These are phyloP conservation scores for Danio choprae DNA, from an alignment of 2,797 vertebrate species.

Conservation along the genomic window DNA sequence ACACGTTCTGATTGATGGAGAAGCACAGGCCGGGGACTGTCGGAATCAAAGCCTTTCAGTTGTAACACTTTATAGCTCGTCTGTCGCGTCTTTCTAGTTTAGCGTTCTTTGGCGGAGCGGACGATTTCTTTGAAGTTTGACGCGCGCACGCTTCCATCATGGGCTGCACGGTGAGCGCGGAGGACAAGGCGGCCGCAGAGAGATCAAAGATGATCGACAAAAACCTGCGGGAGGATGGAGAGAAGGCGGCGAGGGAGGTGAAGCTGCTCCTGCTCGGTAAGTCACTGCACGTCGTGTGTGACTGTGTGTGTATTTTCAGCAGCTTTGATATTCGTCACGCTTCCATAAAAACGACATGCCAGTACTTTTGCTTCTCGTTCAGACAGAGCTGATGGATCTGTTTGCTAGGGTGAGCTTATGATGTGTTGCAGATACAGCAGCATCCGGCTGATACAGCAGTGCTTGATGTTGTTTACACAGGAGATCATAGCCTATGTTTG, in stretches of 20 bases:
- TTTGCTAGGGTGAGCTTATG: neutral
- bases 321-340: neutral
- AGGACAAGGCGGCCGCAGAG: slow-evolving; percentile 96
- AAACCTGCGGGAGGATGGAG: slow-evolving; percentile 95
- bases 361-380: neutral
- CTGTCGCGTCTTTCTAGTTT: neutral
- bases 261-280: slow-evolving; percentile 94
- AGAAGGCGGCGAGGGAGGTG: slow-evolving; percentile 96
- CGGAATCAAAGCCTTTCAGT: slow-evolving; percentile 38
- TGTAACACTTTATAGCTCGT: slow-evolving; percentile 1
- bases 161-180: slow-evolving; percentile 97
- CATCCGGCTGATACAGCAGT: neutral
- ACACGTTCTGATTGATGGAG: slow-evolving; percentile 50
- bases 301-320: neutral
- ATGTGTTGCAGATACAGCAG: neutral
- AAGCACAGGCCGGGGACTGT: slow-evolving; percentile 16
- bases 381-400: too few species aligned
- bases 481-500: neutral
- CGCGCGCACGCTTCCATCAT: slow-evolving; percentile 77
- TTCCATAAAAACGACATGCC: neutral
- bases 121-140: slow-evolving; percentile 20
- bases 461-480: neutral
- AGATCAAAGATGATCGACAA: slow-evolving; percentile 98
- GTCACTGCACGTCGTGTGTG: slow-evolving; percentile 51
- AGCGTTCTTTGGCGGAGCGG: neutral